Base-by-base conservation (phyloP, 2,888 invertebrate species). In the Himalopsyche japonica region DNA sequence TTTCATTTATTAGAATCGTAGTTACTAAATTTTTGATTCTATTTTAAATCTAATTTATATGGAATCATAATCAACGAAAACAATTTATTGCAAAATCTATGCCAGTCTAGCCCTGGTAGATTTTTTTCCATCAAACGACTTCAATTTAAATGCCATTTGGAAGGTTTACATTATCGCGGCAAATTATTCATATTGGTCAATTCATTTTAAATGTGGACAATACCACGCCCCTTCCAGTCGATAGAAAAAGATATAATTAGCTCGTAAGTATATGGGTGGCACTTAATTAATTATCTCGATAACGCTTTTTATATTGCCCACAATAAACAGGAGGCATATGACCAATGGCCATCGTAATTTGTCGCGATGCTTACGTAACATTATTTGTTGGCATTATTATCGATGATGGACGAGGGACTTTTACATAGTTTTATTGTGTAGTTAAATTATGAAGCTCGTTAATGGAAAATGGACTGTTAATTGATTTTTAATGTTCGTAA, bases 141-240 rank as follows among this genome's bases (percentile, higher is more conserved):
- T 77, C 80, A 84, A 84, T 84, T 84, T 84, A 84, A 84, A 84
- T 81, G 81, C 78, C 81, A 57, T 84, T 84, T 84, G 84, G 37
- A 70, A 70, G 27, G 79, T 84, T 49, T 80, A 78, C 78, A 77
- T 84, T 81, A 20, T 47, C 70, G 70, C 49, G 27, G 77, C 77
- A 81, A 84, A 49, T 57, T 81, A 76, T 81, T 81, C 78, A 15
- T 81, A 37, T 77, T 81, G 80, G 84, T 48, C 81, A 81, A 79
- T 77, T 49, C 34, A 70, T 70, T 70, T 30, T 70, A 70, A 70
- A 70, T 70, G 70, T 70, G 70, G 48, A 24, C 70, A 70, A 27
- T 27, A 76, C 83, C 80, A 83, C 43, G 78, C 37, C 32, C 34
- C 82, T 5, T 80, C 49, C 32, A 49, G 47, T 10, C 80, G 27